Evolutionary conservation across 2,113 vertebrate genomes (phyloP).

Genomic region (Pholis gunnellus): DNA sequence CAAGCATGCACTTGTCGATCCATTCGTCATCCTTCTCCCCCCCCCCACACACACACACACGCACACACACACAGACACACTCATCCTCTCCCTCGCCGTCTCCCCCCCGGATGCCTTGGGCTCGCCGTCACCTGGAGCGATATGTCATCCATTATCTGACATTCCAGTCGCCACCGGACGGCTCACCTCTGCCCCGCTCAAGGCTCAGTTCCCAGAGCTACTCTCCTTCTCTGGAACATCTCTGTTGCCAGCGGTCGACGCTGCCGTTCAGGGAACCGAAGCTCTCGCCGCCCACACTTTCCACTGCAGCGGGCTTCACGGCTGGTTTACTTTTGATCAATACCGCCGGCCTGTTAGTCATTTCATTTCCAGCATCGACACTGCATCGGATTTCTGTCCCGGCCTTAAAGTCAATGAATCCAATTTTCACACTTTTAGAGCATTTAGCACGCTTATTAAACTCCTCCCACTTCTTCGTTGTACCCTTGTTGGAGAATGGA

Average conservation of each 20-base stretch:
- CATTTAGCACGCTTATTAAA: not conserved
- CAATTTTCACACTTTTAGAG: constrained; percentile 18
- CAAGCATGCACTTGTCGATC: constrained; percentile 74
- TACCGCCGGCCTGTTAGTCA: constrained; percentile 51
- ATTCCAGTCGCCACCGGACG: constrained; percentile 61
- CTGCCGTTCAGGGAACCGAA: constrained; percentile 33
- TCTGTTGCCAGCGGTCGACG: not conserved
- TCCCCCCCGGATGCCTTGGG: constrained; percentile 55
- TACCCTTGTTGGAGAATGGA: not conserved
- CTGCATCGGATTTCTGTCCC: constrained; percentile 38
- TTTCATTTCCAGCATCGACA: constrained; percentile 53
- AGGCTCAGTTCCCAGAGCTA: constrained; percentile 19
- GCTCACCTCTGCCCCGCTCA: constrained; percentile 32
- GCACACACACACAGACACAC: too few species aligned
- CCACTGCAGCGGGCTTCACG: constrained; percentile 34
- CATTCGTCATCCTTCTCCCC: constrained; percentile 54
- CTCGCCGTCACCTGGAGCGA: constrained; percentile 67
- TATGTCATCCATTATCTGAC: constrained; percentile 69
- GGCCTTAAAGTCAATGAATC: constrained; percentile 17
- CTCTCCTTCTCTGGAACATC: constrained; percentile 25
- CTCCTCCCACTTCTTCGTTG: not conserved
- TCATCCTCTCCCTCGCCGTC: constrained; percentile 4
- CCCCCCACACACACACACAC: too few species aligned
- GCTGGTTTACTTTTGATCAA: constrained; percentile 59
- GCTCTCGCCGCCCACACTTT: constrained; percentile 7